phyloP scores from a whole-genome alignment of 2,797 vertebrate species.

The Staurois parvus region DNA sequence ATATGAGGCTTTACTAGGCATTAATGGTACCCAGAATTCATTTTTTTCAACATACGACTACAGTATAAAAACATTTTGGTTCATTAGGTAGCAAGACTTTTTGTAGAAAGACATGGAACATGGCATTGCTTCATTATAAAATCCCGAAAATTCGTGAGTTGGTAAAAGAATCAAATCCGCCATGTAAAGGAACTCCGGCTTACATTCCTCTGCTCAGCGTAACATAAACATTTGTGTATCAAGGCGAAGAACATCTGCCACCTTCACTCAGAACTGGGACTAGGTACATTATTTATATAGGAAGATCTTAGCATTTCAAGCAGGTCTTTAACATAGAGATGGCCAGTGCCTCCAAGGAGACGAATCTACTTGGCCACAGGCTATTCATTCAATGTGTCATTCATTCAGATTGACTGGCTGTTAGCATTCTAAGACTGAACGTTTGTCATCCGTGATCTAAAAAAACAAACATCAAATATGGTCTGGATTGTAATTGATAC shows the following conservation, averaged over 20 bases:
- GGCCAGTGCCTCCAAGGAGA: not conserved
- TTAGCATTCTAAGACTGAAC: not conserved
- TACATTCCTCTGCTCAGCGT: not conserved
- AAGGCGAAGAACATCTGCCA: not conserved
- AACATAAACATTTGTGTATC: not conserved
- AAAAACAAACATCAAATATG: slow-evolving; percentile 6
- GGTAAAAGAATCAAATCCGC: not conserved
- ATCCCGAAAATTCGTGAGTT: not conserved
- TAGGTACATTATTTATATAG: not conserved
- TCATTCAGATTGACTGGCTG: slow-evolving; percentile 9
- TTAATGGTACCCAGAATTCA: too few species aligned
- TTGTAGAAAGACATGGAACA: too few species aligned
- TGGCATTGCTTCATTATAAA: not conserved
- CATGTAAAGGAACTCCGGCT: not conserved
- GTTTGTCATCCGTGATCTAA: not conserved
- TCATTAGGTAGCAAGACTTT: not conserved
- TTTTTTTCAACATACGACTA: too few species aligned
- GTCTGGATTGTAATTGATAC: not conserved
- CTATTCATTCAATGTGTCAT: not conserved
- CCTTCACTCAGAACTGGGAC: not conserved
- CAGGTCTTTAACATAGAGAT: not conserved
- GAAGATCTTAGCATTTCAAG: not conserved
- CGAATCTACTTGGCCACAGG: not conserved
- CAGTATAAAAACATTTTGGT: not conserved
- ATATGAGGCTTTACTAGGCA: too few species aligned